A percentile compares a stretch with the other conserved stretches of the same genome.
These are phyloP conservation scores for Drosophila recens DNA, from an alignment of 2,888 invertebrate species.

Conservation along the genomic window DNA sequence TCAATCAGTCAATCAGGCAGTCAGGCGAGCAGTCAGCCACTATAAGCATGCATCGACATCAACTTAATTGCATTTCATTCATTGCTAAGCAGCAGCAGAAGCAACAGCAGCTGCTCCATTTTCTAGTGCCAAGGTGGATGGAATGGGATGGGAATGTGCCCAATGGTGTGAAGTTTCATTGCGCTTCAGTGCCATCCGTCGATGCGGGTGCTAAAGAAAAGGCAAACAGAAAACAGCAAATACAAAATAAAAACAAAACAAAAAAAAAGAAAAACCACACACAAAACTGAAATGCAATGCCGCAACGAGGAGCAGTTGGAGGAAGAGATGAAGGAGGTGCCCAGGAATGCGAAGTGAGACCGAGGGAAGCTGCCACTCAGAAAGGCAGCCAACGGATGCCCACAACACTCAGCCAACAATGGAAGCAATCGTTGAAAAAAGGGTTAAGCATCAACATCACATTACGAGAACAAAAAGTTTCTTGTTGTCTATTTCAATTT, in stretches of 20 bases:
- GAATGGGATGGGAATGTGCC: constrained; percentile 16
- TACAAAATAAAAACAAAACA: constrained; percentile 1
- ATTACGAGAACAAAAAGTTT: constrained; percentile 33
- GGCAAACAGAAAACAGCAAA: constrained; percentile 28
- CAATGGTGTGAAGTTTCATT: constrained; percentile 80
- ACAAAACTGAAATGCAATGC: constrained; percentile 60
- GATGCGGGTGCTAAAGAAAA: constrained; percentile 46
- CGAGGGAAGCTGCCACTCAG: constrained; percentile 42
- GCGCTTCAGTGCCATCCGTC: constrained; percentile 63
- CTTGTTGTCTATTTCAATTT: constrained; percentile 34
- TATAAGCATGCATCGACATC: constrained; percentile 73
- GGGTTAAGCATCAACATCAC: constrained; percentile 58
- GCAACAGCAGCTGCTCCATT: constrained; percentile 26
- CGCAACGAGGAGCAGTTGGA: constrained; percentile 1
- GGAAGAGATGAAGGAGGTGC: neutral
- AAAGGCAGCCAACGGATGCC: constrained; percentile 32
- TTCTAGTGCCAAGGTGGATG: constrained; percentile 6
- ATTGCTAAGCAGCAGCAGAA: constrained; percentile 70
- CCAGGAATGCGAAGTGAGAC: constrained; percentile 17
- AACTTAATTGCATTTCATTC: constrained; percentile 80
- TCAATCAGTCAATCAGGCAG: constrained; percentile 18
- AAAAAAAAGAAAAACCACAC: constrained; percentile 22
- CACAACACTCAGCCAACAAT: constrained; percentile 58
- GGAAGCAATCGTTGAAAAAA: constrained; percentile 64
- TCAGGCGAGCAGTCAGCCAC: constrained; percentile 37